phyloP scores from a whole-genome alignment of 2,113 vertebrate species.

The Struthidea cinerea region DNA sequence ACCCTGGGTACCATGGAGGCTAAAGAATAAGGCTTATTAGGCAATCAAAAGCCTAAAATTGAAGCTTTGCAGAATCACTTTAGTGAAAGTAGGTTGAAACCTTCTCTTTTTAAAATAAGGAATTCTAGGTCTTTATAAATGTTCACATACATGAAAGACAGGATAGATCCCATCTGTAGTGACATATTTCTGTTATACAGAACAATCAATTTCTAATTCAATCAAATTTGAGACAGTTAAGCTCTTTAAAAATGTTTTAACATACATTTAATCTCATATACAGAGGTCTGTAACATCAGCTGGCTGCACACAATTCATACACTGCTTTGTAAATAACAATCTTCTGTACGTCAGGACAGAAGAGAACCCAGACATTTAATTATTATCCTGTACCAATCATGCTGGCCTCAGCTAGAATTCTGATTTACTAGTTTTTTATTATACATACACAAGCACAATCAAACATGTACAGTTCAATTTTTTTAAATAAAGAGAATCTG shows the following conservation, averaged over 20 bases:
- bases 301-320: background rate
- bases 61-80: background rate
- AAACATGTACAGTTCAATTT: background rate
- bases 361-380: constrained; percentile 7
- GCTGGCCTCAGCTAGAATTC: constrained; percentile 30
- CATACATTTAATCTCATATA: constrained; percentile 8
- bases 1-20: background rate
- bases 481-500: constrained; percentile 21
- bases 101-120: background rate
- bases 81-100: background rate
- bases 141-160: background rate
- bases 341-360: background rate
- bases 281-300: background rate
- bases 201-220: constrained; percentile 38
- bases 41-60: background rate
- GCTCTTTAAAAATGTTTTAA: constrained; percentile 3
- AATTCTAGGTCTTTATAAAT: background rate
- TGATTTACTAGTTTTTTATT: constrained; percentile 23
- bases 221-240: constrained; percentile 16
- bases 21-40: background rate
- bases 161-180: background rate
- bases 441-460: background rate
- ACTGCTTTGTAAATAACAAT: constrained; percentile 11
- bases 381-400: constrained; percentile 1
- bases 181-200: constrained; percentile 32